phyloP scores from a whole-genome alignment of 1,140 invertebrate genomes.

The Euura saliciscinereae region DNA sequence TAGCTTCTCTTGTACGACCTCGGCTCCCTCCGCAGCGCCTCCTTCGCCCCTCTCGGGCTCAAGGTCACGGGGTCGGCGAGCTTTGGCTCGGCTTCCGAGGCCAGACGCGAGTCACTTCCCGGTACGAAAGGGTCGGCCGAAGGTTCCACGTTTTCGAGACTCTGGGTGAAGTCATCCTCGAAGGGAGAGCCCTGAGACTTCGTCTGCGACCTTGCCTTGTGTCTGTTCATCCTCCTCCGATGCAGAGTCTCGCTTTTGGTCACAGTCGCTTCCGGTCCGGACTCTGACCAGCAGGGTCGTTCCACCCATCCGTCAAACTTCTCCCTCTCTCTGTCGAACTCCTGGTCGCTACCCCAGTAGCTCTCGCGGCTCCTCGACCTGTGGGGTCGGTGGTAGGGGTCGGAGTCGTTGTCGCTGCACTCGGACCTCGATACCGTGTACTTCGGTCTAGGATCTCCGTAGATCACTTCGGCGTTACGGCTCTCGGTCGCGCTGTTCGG shows the following conservation, averaged over 20 bases:
- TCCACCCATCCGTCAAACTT: constrained; percentile 49
- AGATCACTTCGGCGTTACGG: constrained; percentile 47
- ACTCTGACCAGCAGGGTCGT: constrained; percentile 51
- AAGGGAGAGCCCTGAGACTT: constrained; percentile 67
- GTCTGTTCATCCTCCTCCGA: constrained; percentile 53
- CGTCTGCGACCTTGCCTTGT: constrained; percentile 41
- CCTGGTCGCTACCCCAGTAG: constrained; percentile 57
- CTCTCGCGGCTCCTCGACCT: constrained; percentile 54
- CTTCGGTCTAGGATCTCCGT: constrained; percentile 43
- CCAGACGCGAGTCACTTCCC: constrained; percentile 49
- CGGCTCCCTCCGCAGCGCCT: constrained; percentile 36
- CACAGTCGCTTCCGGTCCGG: constrained; percentile 34
- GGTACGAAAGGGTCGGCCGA: constrained; percentile 29
- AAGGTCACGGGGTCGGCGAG: constrained; percentile 35
- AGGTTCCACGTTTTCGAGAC: constrained; percentile 42
- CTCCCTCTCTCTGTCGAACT: constrained; percentile 30
- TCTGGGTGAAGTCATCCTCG: constrained; percentile 72
- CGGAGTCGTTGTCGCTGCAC: constrained; percentile 57
- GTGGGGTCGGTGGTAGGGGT: constrained; percentile 46
- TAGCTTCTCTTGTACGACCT: constrained; percentile 52
- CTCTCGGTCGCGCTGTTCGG: constrained; percentile 66
- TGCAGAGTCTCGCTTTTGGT: constrained; percentile 52
- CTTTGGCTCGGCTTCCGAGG: constrained; percentile 40
- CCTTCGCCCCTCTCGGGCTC: constrained; percentile 50
- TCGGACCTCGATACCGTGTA: constrained; percentile 55